Evolutionary conservation across 2,113 vertebrate genomes (phyloP), one percentile per base, ranked within the genome.

Genomic region (Hipposideros armiger): DNA sequence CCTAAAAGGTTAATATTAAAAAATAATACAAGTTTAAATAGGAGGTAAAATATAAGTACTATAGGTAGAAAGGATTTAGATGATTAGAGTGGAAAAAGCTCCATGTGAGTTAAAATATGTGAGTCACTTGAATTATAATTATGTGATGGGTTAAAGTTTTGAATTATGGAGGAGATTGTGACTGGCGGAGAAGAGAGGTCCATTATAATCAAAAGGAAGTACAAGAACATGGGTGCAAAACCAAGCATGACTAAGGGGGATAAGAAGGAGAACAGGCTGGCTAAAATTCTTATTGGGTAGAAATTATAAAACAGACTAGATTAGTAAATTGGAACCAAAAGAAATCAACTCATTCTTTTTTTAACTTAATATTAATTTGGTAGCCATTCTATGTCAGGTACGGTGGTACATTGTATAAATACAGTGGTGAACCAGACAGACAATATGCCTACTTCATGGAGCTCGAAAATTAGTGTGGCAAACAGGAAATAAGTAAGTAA

Each of bases 21-120:
- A 82, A 83, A 92, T 62, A 60, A 92, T 15, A 60, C 45, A 24
- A 64, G 28, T 78, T 87, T 84, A 58, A 94, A 95, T 84, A n/a
- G 13, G 19, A 74, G 9, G 15, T 40, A 92, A 77, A 80, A 70
- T 36, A 69, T 62, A 76, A 73, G 42, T 60, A 22, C 3, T 58
- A n/a, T 42, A 32, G 2, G 14, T 50, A 52, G 50, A 47, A 82
- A 88, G 28, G 24, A 30, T 58, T 24, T 58, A 92, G 78, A 73
- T 66, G 24, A 28, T 24, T 76, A 70, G 13, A 89, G 40, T 64
- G 32, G n/a, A 50, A 78, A 89, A 66, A 69, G 11, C 16, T 36
- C 11, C 28, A 11, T 17, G 26, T 74, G 62, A 20, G 19, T 76
- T 81, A 64, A 13, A 87, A 26, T 40, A 42, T 4, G 22, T 56